These are phyloP conservation scores for Siniperca chuatsi DNA, from an alignment of 2,113 vertebrate genomes.

Conservation along the genomic window DNA sequence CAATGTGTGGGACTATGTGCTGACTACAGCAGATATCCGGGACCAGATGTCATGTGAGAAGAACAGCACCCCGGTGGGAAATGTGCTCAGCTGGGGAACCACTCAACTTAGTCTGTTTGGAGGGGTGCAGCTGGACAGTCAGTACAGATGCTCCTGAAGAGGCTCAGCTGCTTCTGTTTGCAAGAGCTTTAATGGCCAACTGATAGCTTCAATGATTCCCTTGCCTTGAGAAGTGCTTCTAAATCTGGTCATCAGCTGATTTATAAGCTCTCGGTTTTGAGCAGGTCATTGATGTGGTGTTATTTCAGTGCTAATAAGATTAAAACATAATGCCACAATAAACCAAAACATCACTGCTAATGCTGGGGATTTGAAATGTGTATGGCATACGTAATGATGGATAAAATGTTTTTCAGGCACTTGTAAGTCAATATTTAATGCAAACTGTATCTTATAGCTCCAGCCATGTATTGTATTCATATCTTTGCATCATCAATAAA, in stretches of 20 bases:
- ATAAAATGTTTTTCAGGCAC: conserved; percentile 18
- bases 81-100: conserved; percentile 86
- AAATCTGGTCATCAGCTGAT: conserved; percentile 40
- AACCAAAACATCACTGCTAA: conserved; percentile 19
- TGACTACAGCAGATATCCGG: conserved; percentile 76
- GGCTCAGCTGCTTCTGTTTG: neutral
- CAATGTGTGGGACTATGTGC: conserved; percentile 86
- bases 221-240: conserved; percentile 22
- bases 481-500: conserved; percentile 70
- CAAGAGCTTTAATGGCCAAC: conserved; percentile 30
- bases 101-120: conserved; percentile 83
- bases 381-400: neutral
- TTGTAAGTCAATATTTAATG: conserved; percentile 31
- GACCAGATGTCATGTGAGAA: conserved; percentile 81
- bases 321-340: conserved; percentile 56
- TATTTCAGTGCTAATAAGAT: conserved; percentile 72
- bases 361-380: neutral
- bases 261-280: conserved; percentile 33
- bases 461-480: conserved; percentile 35
- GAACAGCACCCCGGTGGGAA: conserved; percentile 69
- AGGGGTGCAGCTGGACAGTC: conserved; percentile 85
- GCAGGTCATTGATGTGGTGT: conserved; percentile 55
- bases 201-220: conserved; percentile 3
- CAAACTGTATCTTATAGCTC: conserved; percentile 13
- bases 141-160: conserved; percentile 83